Conservation (phyloP, 1,140 invertebrate species). For the Bombus affinis region DNA sequence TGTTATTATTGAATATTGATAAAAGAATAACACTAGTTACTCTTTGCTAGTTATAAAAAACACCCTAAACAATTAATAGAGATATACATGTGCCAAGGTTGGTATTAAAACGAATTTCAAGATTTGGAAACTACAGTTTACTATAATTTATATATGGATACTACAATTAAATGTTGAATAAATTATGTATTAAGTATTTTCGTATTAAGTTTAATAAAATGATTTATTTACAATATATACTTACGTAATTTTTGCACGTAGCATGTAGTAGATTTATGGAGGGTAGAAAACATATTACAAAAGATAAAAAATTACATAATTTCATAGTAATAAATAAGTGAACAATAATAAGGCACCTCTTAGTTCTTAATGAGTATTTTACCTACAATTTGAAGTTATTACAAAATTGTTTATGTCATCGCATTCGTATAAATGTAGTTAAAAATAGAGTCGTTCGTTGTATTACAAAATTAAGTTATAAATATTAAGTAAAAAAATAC, state of each 20-base stretch:
- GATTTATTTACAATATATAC: constrained; percentile 30
- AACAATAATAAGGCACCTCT: constrained; percentile 48
- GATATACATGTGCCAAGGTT: background rate
- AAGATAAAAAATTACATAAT: constrained; percentile 5
- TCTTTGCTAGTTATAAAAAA: background rate
- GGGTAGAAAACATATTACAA: constrained; percentile 41
- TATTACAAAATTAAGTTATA: constrained; percentile 33
- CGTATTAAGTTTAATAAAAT: constrained; percentile 27
- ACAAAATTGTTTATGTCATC: constrained; percentile 34
- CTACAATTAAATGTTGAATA: background rate
- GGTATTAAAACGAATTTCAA: constrained; percentile 4
- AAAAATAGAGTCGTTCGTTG: constrained; percentile 35
- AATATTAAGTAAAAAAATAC: constrained; percentile 49
- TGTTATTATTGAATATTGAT: constrained; percentile 25
- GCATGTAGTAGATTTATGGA: background rate
- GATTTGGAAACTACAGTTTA: background rate
- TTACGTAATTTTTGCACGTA: constrained; percentile 13
- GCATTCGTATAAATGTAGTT: background rate
- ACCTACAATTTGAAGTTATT: constrained; percentile 13
- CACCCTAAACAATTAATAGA: background rate
- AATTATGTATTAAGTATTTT: background rate
- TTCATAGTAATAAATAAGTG: constrained; percentile 41
- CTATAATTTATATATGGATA: background rate
- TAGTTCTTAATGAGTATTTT: constrained; percentile 44
- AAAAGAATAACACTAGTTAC: background rate